These are phyloP conservation scores for Drosophila vallismaia DNA, from an alignment of 2,888 invertebrate genomes.

Conservation along the genomic window DNA sequence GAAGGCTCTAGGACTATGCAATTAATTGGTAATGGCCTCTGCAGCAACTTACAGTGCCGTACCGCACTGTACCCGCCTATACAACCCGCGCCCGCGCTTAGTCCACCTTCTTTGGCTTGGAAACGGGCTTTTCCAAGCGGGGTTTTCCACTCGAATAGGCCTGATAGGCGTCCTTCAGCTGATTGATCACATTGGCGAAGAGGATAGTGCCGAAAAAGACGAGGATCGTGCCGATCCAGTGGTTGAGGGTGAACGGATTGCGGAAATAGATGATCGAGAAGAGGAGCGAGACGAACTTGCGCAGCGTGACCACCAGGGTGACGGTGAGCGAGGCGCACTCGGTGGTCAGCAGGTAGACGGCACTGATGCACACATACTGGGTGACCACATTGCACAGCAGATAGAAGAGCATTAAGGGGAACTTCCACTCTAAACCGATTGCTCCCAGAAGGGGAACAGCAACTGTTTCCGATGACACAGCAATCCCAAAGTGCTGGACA, in stretches of 20 bases:
- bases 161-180: conserved; percentile 57
- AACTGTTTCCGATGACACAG: conserved; percentile 87
- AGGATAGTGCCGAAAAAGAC: conserved; percentile 97
- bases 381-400: conserved; percentile 93
- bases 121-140: conserved; percentile 25
- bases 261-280: conserved; percentile 96
- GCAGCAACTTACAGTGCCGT: conserved; percentile 20
- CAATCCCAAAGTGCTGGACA: conserved; percentile 89
- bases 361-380: conserved; percentile 97
- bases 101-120: conserved; percentile 36
- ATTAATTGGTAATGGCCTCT: conserved; percentile 42
- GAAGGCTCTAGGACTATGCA: conserved; percentile 27
- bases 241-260: conserved; percentile 95
- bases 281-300: conserved; percentile 97
- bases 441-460: conserved; percentile 84
- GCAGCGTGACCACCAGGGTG: conserved; percentile 96
- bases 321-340: conserved; percentile 97
- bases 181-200: conserved; percentile 91
- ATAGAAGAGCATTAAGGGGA: conserved; percentile 92
- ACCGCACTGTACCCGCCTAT: neutral
- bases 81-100: conserved; percentile 9
- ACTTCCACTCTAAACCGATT: conserved; percentile 84
- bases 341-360: conserved; percentile 96
- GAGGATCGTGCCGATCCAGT: conserved; percentile 95
- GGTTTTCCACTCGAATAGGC: conserved; percentile 26